Evolutionary conservation across 2,113 vertebrate species (phyloP), one percentile per base, ranked within the genome.

Genomic region (Noturus placidus): DNA sequence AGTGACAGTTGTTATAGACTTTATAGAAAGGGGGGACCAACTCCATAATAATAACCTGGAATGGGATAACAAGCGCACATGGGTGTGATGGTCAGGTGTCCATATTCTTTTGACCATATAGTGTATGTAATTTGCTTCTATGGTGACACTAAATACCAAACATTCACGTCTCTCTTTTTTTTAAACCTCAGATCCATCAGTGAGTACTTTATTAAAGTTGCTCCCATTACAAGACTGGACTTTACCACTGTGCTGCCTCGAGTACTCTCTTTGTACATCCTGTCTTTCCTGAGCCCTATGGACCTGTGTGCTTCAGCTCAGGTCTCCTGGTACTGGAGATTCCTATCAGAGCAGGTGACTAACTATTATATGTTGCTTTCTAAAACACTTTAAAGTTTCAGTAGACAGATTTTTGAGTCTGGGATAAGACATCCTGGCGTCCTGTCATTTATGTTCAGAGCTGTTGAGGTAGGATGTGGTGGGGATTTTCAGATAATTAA

Each of bases 251-350:
- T 96, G 59, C 89, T 98, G 27, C 97, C 97, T 0, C 95, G 95
- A 13, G 94, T 93, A 91, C 90, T 98, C 22, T 97, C 97, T 86
- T 93, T 98, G 1, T 94, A 96, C 61, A 94, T 98, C 89, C 94
- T 98, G 89, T 97, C 96, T 10, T 97, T 97, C 87, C 94, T 98
- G 84, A 94, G 88, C 86, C 96, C 97, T 0, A 93, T 92, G 67
- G 96, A 98, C 70, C 91, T 97, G 67, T 96, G 96, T 92, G 88
- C 91, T 0, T 93, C 94, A 0, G 95, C 96, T 6, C 96, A 96
- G 91, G 96, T 97, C 92, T 95, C 93, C 91, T 98, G 97, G 97
- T 90, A 95, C 89, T 98, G 97, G 97, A 97, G 95, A 89, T 91
- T 96, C 88, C 92, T 98, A n/a, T 92, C 96, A 3, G 97, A 98